Base-by-base conservation (phyloP, 2,797 vertebrate species). In the Alauda arvensis region DNA sequence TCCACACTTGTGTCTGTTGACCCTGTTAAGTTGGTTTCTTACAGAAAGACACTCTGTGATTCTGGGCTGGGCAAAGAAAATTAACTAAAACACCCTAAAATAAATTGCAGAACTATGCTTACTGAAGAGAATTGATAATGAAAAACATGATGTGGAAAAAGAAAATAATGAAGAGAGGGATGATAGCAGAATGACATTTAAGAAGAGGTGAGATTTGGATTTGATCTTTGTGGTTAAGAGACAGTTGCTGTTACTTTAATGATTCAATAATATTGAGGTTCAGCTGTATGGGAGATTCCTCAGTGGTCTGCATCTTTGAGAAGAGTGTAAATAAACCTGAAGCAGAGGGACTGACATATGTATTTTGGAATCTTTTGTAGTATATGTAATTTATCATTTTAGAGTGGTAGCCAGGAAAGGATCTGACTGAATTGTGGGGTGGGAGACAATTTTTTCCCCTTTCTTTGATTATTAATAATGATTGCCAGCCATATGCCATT, bases 111-210 rank as follows among this genome's bases (percentile, higher is more conserved):
- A 87, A n/a, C 39, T 71, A 14, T 59, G 77, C 14, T 91, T 25
- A 77, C 34, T 85, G 93, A 92, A 81, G 66, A 89, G 79, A 94
- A 81, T 62, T 83, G 53, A 79, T 83, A 88, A 81, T 79, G 23
- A 72, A 82, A 93, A 94, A 77, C 33, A 46, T 48, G 78, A 43
- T 12, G 11, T 18, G 55, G 61, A 83, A 90, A 76, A 82, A 63
- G 88, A 95, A 93, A 66, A 45, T 88, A 93, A 91, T 66, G 72
- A 93, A 85, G 29, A 71, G 69, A 83, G 57, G 55, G 48, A 72
- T 53, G 61, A 74, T 19, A 77, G 37, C 40, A 74, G 51, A 83
- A 34, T 52, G 39, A 25, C 33, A 23, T 84, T 89, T 77, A 81
- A 88, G 48, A 62, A 83, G 31, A 84, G 46, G 37, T 85, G 72